A percentile compares a stretch with the other conserved stretches of the same genome.
Evolutionary conservation across 2,797 vertebrate genomes (phyloP).

Genomic region (Luscinia megarhynchos): DNA sequence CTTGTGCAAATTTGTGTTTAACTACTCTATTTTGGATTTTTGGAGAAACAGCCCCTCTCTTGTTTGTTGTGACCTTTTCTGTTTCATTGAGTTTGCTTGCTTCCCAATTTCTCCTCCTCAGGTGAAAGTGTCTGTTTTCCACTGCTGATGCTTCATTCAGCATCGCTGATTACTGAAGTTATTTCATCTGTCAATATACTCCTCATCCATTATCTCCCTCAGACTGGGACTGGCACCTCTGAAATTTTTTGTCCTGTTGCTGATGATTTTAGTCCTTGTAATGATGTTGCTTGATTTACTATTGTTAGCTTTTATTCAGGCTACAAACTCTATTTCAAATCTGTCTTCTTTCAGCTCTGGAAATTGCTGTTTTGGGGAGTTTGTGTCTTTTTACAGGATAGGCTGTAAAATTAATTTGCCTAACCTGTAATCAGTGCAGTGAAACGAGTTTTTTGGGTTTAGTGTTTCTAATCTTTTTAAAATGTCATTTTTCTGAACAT

Average conservation of each 20-base stretch:
- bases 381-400: not conserved
- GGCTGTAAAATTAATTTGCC: not conserved
- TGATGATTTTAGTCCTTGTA: conserved; percentile 20
- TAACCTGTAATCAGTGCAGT: not conserved
- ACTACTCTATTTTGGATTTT: not conserved
- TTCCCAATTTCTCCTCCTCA: conserved; percentile 12
- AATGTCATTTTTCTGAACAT: not conserved
- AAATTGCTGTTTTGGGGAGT: not conserved
- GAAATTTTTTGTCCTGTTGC: not conserved
- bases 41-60: not conserved
- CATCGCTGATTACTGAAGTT: not conserved
- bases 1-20: not conserved
- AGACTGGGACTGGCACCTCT: not conserved
- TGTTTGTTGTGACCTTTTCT: not conserved
- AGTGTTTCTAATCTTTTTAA: not conserved
- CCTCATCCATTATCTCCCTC: not conserved
- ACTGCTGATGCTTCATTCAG: not conserved
- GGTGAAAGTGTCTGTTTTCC: not conserved
- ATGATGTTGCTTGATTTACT: not conserved
- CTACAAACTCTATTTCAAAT: not conserved
- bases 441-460: fast-evolving
- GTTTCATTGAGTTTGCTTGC: not conserved
- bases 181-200: not conserved
- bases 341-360: not conserved
- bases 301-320: not conserved